Conservation (phyloP, 1,140 invertebrate species). For the Plodia interpunctella region DNA sequence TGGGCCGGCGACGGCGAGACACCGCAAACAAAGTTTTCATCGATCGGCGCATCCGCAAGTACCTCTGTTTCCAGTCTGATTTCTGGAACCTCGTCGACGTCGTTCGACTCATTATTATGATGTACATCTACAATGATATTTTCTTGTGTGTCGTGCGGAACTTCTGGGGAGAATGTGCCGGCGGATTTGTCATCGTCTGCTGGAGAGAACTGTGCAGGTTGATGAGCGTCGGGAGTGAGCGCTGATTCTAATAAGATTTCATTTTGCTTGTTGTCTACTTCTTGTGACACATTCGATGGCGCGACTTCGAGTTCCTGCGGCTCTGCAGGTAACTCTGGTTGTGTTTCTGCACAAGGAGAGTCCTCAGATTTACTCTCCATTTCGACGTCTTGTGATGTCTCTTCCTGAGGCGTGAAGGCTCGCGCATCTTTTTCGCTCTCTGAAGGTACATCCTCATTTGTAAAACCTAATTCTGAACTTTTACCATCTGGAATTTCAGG, state of each 20-base stretch:
- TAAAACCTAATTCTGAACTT: constrained; percentile 67
- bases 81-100: constrained; percentile 17
- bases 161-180: constrained; percentile 25
- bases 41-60: neutral
- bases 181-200: constrained; percentile 16
- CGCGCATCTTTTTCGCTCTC: constrained; percentile 59
- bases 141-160: constrained; percentile 29
- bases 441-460: constrained; percentile 53
- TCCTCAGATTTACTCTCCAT: constrained; percentile 51
- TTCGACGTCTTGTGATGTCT: constrained; percentile 52
- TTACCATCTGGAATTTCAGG: constrained; percentile 73
- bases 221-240: constrained; percentile 5
- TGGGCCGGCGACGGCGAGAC: constrained; percentile 28
- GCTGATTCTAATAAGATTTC: constrained; percentile 22
- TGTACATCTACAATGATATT: constrained; percentile 48
- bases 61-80: neutral
- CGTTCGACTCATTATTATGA: constrained; percentile 31
- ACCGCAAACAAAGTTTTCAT: neutral
- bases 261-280: constrained; percentile 23
- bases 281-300: neutral
- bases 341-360: constrained; percentile 37
- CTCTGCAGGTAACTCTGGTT: constrained; percentile 20
- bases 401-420: constrained; percentile 50
- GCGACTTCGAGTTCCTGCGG: constrained; percentile 1
- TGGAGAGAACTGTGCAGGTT: constrained; percentile 19